Conservation (phyloP, 2,113 vertebrate species). For the Oplegnathus fasciatus region DNA sequence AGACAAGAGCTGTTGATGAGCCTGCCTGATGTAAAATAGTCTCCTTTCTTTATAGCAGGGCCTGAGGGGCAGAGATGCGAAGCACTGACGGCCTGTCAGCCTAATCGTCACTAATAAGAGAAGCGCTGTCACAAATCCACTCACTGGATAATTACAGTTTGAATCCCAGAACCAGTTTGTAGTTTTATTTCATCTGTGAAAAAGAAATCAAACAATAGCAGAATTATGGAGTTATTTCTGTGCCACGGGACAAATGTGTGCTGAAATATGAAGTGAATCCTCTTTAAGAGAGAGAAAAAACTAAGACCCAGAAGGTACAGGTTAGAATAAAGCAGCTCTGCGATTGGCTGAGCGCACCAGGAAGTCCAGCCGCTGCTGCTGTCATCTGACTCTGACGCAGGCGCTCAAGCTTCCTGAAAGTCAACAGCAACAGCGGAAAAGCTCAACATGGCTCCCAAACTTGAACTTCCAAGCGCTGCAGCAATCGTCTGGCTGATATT, state of each 20-base stretch:
- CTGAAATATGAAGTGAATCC: not conserved
- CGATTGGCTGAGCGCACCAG: conserved; percentile 75
- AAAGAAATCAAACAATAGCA: not conserved
- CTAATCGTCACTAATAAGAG: conserved; percentile 19
- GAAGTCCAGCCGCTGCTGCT: conserved; percentile 54
- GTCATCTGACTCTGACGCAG: conserved; percentile 73
- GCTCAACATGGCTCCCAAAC: conserved; percentile 84
- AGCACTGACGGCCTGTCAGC: conserved; percentile 36
- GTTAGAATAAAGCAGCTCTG: conserved; percentile 21
- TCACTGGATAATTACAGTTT: not conserved
- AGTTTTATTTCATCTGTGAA: not conserved
- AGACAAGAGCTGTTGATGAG: conserved; percentile 47
- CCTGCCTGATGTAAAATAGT: conserved; percentile 38
- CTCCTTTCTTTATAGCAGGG: conserved; percentile 29
- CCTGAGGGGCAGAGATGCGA: conserved; percentile 14
- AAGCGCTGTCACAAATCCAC: conserved; percentile 11
- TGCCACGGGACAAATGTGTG: not conserved
- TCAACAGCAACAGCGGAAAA: conserved; percentile 49
- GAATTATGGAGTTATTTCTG: not conserved
- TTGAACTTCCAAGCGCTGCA: conserved; percentile 49
- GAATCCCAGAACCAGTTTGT: not conserved
- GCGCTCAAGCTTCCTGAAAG: conserved; percentile 45
- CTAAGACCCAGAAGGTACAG: not conserved
- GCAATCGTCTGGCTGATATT: conserved; percentile 73
- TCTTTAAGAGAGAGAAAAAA: not conserved